These are phyloP conservation scores for Papilio helenus DNA, from an alignment of 1,140 invertebrate species.

Conservation along the genomic window DNA sequence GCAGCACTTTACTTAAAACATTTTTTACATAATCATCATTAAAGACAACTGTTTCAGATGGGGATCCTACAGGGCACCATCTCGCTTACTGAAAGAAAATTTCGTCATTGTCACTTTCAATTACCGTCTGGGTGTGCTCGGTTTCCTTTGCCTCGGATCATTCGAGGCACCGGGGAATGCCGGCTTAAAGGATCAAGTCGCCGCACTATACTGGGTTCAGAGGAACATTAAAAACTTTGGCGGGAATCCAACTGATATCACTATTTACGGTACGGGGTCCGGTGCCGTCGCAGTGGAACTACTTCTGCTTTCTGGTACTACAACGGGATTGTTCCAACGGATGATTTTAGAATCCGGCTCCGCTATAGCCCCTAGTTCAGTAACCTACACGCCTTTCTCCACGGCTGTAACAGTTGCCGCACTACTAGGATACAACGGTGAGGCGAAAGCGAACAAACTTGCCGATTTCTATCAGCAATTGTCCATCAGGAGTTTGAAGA, in stretches of 20 bases:
- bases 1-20: no score
- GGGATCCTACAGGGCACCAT: conserved; percentile 56
- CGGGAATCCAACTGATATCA: conserved; percentile 86
- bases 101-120: conserved; percentile 69
- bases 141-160: conserved; percentile 86
- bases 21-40: no score
- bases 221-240: conserved; percentile 88
- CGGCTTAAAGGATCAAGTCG: conserved; percentile 89
- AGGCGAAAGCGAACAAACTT: conserved; percentile 41
- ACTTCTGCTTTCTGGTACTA: conserved; percentile 58
- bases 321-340: conserved; percentile 59
- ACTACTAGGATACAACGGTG: conserved; percentile 54
- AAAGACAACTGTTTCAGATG: conserved; percentile 66
- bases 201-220: conserved; percentile 89
- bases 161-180: conserved; percentile 86
- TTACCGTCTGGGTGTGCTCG: conserved; percentile 83
- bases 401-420: conserved; percentile 50
- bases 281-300: conserved; percentile 76
- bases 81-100: conserved; percentile 51
- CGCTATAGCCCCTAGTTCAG: conserved; percentile 60
- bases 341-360: conserved; percentile 71
- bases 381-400: conserved; percentile 54
- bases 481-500: conserved; percentile 43
- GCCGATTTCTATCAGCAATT: conserved; percentile 54
- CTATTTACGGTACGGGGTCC: conserved; percentile 87